Percentiles rank a stretch among this genome's conserved stretches.
phyloP scores from a whole-genome alignment of 2,797 vertebrate species.

The Sparus aurata region DNA sequence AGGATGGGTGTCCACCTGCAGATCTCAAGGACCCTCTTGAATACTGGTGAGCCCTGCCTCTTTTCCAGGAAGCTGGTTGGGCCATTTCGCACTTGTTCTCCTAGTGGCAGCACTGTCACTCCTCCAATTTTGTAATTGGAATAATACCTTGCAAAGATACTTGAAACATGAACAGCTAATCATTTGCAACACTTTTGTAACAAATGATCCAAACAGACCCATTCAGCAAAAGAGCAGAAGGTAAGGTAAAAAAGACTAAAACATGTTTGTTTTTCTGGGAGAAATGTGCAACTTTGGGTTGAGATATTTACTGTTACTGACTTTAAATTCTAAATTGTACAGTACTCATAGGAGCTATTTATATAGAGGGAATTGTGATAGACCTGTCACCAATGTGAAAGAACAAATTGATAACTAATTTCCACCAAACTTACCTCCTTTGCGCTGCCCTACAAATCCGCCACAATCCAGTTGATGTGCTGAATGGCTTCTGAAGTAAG shows the following conservation, averaged over 20 bases:
- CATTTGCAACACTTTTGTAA: slow-evolving; percentile 1
- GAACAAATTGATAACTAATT: slow-evolving; percentile 62
- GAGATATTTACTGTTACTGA: not conserved
- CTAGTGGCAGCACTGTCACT: rapidly evolving
- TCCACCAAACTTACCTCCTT: slow-evolving; percentile 57
- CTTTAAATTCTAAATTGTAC: slow-evolving; percentile 21
- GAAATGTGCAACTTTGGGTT: slow-evolving; percentile 13
- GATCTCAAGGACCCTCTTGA: not conserved
- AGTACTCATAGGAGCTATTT: slow-evolving; percentile 12
- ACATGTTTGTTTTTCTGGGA: not conserved
- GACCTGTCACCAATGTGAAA: slow-evolving; percentile 36
- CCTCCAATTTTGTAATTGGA: slow-evolving; percentile 2
- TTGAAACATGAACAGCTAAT: slow-evolving; percentile 18
- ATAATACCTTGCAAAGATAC: slow-evolving; percentile 9
- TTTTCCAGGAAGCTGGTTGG: not conserved
- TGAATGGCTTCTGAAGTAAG: slow-evolving; percentile 81
- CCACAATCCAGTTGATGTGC: slow-evolving; percentile 79
- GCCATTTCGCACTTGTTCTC: not conserved
- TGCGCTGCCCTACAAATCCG: slow-evolving; percentile 74
- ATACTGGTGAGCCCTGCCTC: not conserved
- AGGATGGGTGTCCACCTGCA: not conserved
- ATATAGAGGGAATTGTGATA: slow-evolving; percentile 29
- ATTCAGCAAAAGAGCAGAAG: slow-evolving; percentile 23
- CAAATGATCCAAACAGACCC: not conserved
- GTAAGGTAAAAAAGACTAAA: slow-evolving; percentile 19